A percentile compares a stretch with the other conserved stretches of the same genome.
Evolutionary conservation across 2,888 invertebrate genomes (phyloP).

Genomic region (Salticus scenicus): DNA sequence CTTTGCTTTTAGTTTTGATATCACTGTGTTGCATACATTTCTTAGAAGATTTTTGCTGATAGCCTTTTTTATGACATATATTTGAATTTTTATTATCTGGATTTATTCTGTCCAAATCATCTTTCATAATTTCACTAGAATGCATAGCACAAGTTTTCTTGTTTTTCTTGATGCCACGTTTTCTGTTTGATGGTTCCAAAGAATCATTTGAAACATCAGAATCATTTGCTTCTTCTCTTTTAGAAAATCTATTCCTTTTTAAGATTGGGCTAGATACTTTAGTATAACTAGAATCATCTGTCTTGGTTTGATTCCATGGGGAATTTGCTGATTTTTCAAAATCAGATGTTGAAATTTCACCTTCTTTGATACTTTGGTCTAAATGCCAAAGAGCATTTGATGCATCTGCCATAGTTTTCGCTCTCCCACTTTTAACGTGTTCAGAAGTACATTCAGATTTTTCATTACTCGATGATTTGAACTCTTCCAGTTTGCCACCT

Average conservation of each 20-base stretch:
- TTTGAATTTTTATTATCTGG: neutral
- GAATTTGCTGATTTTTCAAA: slow-evolving; percentile 4
- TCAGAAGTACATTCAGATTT: slow-evolving; percentile 4
- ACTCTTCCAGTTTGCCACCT: neutral
- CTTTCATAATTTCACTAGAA: neutral
- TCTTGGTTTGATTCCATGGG: slow-evolving; percentile 9
- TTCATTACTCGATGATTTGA: neutral
- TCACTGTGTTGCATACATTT: neutral
- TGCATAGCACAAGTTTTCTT: slow-evolving; percentile 2
- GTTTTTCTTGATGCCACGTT: neutral
- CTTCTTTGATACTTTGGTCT: slow-evolving; percentile 33
- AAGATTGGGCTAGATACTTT: neutral
- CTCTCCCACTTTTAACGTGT: neutral
- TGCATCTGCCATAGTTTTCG: slow-evolving; percentile 31
- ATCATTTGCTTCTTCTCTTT: slow-evolving; percentile 32
- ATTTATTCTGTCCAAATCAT: neutral
- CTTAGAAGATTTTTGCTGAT: slow-evolving; percentile 18
- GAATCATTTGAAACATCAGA: slow-evolving; percentile 62
- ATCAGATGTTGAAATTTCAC: slow-evolving; percentile 6
- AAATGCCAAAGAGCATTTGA: slow-evolving; percentile 31
- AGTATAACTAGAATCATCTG: neutral
- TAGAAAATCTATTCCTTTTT: neutral
- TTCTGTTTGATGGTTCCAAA: slow-evolving; percentile 29
- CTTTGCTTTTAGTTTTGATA: neutral
- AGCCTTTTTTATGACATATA: neutral